phyloP scores from a whole-genome alignment of 2,113 vertebrate species.

The Dissostichus mawsoni region DNA sequence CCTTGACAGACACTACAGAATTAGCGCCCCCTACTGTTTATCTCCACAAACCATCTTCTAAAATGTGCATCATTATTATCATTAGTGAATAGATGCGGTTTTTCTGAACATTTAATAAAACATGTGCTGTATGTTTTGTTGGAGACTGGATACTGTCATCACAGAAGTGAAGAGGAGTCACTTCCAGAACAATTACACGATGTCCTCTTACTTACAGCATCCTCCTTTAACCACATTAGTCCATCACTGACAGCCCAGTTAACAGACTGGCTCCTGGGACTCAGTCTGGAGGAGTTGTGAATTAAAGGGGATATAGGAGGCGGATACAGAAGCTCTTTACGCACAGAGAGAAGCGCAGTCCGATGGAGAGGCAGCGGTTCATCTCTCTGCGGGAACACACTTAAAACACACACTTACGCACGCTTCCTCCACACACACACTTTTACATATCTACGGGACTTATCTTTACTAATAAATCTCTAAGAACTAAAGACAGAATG shows the following conservation, averaged over 20 bases:
- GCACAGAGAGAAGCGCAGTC: slow-evolving; percentile 47
- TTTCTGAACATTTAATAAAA: neutral
- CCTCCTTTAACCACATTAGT: neutral
- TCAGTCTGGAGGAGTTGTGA: slow-evolving; percentile 52
- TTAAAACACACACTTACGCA: neutral
- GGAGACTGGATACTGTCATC: too few species aligned
- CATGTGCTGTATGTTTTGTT: neutral
- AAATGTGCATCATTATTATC: too few species aligned
- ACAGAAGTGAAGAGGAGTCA: neutral
- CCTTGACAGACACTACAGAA: neutral
- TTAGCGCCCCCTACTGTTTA: neutral
- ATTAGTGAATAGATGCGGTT: too few species aligned
- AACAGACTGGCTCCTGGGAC: slow-evolving; percentile 25
- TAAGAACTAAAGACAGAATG: slow-evolving; percentile 57
- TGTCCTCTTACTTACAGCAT: neutral
- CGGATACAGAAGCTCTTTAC: slow-evolving; percentile 30
- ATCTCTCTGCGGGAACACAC: neutral
- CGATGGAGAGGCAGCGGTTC: slow-evolving; percentile 33
- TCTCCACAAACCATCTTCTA: neutral
- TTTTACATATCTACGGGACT: neutral
- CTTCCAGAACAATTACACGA: neutral
- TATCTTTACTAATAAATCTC: neutral
- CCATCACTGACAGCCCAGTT: slow-evolving; percentile 1
- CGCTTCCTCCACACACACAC: neutral
- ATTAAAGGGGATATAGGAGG: slow-evolving; percentile 16